A percentile compares a stretch with the other conserved stretches of the same genome.
Evolutionary conservation across 2,797 vertebrate species (phyloP).

Genomic region (Acipenser oxyrinchus): DNA sequence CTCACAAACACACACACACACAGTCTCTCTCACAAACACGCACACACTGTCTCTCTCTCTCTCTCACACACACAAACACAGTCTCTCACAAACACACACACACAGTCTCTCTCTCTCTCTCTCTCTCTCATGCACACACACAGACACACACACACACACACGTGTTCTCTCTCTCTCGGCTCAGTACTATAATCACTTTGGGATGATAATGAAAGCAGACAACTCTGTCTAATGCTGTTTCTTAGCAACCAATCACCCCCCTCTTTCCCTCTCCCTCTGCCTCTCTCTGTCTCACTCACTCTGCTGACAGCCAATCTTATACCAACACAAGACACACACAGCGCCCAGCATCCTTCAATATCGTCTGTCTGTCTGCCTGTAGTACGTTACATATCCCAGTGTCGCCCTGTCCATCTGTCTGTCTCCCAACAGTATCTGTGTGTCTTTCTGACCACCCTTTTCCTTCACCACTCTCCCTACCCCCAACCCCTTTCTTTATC

Average conservation of each 20-base stretch:
- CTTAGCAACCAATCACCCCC: constrained; percentile 53
- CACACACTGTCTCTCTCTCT: not conserved
- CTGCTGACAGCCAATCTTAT: too few species aligned
- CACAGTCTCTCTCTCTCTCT: constrained; percentile 21
- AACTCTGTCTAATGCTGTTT: constrained; percentile 49
- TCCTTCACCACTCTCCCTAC: not conserved
- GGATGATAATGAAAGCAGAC: constrained; percentile 32
- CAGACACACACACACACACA: not conserved
- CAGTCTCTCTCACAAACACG: not conserved
- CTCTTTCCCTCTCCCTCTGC: constrained; percentile 11
- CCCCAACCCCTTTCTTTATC: not conserved
- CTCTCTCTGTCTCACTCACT: constrained; percentile 9
- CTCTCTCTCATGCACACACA: constrained; percentile 19
- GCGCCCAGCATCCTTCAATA: too few species aligned
- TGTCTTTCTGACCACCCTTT: not conserved
- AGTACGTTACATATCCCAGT: too few species aligned
- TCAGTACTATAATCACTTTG: constrained; percentile 1
- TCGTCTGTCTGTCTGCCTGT: too few species aligned
- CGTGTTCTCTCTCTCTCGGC: constrained; percentile 6
- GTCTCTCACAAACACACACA: constrained; percentile 16
- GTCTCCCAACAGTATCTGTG: not conserved
- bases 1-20: not conserved
- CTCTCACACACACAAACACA: constrained; percentile 14
- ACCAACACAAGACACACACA: too few species aligned
- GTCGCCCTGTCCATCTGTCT: not conserved